A percentile compares a stretch with the other conserved stretches of the same genome.
Evolutionary conservation across 2,888 invertebrate species (phyloP).

Genomic region (Zygaena filipendulae): DNA sequence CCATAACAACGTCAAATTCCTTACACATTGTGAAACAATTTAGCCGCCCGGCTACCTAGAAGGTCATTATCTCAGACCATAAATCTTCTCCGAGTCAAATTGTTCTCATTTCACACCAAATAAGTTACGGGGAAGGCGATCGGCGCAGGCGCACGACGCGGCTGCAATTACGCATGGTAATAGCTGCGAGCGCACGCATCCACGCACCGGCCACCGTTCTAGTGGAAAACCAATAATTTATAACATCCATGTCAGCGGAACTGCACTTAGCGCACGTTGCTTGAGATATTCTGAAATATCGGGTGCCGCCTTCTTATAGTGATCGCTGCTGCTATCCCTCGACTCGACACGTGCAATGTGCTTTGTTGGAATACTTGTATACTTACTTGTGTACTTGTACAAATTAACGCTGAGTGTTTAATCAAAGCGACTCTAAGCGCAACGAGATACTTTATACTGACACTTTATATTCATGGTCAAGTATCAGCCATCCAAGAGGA

Average conservation of each 20-base stretch:
- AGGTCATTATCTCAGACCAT: constrained; percentile 39
- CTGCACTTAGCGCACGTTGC: constrained; percentile 20
- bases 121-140: constrained; percentile 38
- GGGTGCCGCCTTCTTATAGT: constrained; percentile 1
- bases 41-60: constrained; percentile 22
- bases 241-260: constrained; percentile 19
- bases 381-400: too few relatives aligned
- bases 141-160: constrained; percentile 23
- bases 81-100: constrained; percentile 52
- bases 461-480: too few relatives aligned
- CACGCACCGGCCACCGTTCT: constrained; percentile 12
- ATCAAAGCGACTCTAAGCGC: too few relatives aligned
- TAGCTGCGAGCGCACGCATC: constrained; percentile 23
- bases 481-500: too few relatives aligned
- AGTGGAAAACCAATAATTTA: constrained; percentile 26
- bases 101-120: constrained; percentile 60
- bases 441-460: too few relatives aligned
- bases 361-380: too few relatives aligned
- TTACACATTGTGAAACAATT: constrained; percentile 21
- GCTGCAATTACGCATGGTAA: constrained; percentile 43
- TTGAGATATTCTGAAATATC: constrained; percentile 16
- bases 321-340: constrained; percentile 11
- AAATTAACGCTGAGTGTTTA: too few relatives aligned
- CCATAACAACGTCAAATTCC: too few relatives aligned
- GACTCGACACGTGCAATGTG: too few relatives aligned